These are phyloP conservation scores for Drosophila trapezifrons DNA, from an alignment of 1,140 invertebrate species.

Conservation along the genomic window DNA sequence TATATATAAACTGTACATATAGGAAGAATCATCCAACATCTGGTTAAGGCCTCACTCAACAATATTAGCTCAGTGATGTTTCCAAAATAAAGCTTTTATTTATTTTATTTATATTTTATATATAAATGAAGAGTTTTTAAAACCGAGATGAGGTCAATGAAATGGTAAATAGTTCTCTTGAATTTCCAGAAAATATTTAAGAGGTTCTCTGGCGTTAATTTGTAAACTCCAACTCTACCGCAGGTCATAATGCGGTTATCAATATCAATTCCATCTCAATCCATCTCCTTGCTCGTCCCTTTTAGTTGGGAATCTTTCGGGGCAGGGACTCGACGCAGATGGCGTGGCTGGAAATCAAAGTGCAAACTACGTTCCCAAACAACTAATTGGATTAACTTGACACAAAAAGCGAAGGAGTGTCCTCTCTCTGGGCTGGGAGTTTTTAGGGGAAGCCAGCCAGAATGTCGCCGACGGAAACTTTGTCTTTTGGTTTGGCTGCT, in stretches of 20 bases:
- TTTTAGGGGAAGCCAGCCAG: constrained; percentile 19
- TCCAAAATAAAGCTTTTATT: neutral
- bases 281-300: constrained; percentile 28
- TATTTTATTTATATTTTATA: neutral
- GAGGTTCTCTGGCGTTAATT: no score
- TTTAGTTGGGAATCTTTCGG: constrained; percentile 12
- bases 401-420: constrained; percentile 52
- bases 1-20: neutral
- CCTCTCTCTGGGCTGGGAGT: neutral
- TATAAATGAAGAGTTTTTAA: no score
- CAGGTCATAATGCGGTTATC: constrained; percentile 53
- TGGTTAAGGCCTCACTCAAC: constrained; percentile 2
- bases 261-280: constrained; percentile 49
- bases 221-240: no score
- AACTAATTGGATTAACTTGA: constrained; percentile 81
- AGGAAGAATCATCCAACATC: neutral
- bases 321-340: constrained; percentile 4
- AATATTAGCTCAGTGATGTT: neutral
- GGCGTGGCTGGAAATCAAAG: constrained; percentile 60
- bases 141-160: neutral
- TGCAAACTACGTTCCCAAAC: constrained; percentile 71
- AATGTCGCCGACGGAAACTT: constrained; percentile 70
- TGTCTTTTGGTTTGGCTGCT: constrained; percentile 49
- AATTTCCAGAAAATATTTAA: no score
- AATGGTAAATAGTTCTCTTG: neutral